phyloP scores from a whole-genome alignment of 2,113 vertebrate species.

The Pteruthius melanotis region DNA sequence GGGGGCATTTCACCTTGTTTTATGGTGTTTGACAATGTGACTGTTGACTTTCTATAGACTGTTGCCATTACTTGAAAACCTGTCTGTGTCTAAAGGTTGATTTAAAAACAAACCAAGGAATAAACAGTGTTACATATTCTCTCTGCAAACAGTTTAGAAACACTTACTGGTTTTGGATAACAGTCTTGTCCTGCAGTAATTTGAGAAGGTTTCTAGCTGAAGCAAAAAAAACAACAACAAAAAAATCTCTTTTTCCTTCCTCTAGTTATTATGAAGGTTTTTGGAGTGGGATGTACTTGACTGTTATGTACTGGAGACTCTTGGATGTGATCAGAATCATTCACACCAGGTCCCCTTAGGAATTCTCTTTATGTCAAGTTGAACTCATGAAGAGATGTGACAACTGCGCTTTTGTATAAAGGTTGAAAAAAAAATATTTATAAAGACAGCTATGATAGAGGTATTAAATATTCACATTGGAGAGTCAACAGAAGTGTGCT shows the following conservation, averaged over 20 bases:
- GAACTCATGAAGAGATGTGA: not conserved
- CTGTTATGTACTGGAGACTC: not conserved
- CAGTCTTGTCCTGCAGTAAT: not conserved
- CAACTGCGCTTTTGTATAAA: rapidly evolving
- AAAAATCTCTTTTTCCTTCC: not conserved
- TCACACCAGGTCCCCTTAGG: not conserved
- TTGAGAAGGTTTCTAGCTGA: not conserved
- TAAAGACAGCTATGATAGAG: not conserved
- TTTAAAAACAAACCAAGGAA: not conserved
- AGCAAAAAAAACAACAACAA: not conserved
- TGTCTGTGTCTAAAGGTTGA: not conserved
- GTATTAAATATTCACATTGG: not conserved
- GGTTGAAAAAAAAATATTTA: not conserved
- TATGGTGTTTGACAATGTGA: not conserved
- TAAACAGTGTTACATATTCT: not conserved
- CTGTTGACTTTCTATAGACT: not conserved
- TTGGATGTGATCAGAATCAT: not conserved
- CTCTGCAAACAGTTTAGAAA: not conserved
- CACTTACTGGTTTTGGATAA: not conserved
- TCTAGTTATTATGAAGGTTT: not conserved
- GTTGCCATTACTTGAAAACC: not conserved
- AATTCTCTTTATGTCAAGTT: not conserved
- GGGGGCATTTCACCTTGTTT: not conserved
- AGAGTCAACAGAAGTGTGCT: not conserved
- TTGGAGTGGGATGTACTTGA: not conserved